Conservation (phyloP, 2,888 invertebrate species). For the Zhengitettix transpicula region DNA sequence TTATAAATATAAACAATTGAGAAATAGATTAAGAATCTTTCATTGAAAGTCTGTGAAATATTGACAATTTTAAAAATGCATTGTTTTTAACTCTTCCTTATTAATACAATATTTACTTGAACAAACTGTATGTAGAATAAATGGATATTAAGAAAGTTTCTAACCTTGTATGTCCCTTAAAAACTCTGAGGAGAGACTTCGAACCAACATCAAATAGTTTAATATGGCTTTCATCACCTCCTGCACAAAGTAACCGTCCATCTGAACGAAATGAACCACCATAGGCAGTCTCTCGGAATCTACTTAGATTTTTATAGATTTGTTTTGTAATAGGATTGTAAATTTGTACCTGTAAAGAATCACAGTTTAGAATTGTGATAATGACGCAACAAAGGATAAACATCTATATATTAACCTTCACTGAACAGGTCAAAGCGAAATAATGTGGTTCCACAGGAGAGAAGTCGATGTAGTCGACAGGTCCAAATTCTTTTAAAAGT, state of each 20-base stretch:
- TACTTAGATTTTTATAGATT: constrained; percentile 63
- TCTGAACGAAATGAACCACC: constrained; percentile 72
- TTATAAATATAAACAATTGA: too few species aligned
- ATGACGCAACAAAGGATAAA: too few species aligned
- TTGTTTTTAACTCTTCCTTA: too few species aligned
- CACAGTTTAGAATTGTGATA: background rate
- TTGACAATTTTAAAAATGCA: too few species aligned
- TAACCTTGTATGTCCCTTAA: constrained; percentile 59
- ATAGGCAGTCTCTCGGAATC: constrained; percentile 68
- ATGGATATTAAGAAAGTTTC: background rate
- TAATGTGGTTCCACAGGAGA: constrained; percentile 76
- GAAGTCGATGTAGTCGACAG: constrained; percentile 82
- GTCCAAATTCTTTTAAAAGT: constrained; percentile 79
- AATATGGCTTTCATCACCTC: constrained; percentile 75
- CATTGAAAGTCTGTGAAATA: too few species aligned
- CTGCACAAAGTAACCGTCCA: constrained; percentile 69
- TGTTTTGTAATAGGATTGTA: constrained; percentile 76
- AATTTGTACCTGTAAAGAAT: constrained; percentile 34
- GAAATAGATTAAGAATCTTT: too few species aligned
- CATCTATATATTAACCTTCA: constrained; percentile 37
- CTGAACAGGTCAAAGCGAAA: constrained; percentile 86
- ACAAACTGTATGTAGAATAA: too few species aligned
- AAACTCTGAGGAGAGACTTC: constrained; percentile 65
- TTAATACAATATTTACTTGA: too few species aligned
- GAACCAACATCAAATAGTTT: constrained; percentile 77